Evolutionary conservation across 2,113 vertebrate genomes (phyloP).

Genomic region (Colossoma macropomum): DNA sequence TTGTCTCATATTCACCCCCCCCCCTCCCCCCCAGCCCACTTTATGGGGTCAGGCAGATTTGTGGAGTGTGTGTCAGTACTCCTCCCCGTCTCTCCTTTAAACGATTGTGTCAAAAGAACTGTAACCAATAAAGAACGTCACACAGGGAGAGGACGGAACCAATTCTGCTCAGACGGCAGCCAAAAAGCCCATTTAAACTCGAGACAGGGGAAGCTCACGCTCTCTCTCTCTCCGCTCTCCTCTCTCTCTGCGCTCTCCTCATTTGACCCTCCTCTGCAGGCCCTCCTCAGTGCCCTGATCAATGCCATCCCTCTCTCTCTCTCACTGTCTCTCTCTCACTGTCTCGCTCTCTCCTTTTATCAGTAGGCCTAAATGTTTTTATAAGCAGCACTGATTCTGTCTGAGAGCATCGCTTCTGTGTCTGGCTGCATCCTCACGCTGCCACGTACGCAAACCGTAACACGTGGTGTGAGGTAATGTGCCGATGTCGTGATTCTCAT

Average conservation of each 20-base stretch:
- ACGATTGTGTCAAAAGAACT: constrained; percentile 29
- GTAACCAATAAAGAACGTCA: constrained; percentile 31
- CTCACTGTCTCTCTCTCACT: neutral
- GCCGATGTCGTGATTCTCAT: neutral
- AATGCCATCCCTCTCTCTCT: constrained; percentile 15
- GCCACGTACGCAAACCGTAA: neutral
- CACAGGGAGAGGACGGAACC: constrained; percentile 63
- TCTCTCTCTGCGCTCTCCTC: constrained; percentile 30
- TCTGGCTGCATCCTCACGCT: neutral
- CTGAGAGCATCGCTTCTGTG: neutral
- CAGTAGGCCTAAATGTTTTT: neutral
- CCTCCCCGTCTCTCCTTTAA: constrained; percentile 43
- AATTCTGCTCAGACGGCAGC: constrained; percentile 69
- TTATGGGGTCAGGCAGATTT: constrained; percentile 53
- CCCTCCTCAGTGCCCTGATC: constrained; percentile 29
- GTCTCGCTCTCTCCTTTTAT: neutral
- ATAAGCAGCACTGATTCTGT: neutral
- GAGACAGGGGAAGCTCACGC: constrained; percentile 50
- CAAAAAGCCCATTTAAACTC: constrained; percentile 70
- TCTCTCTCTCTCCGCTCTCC: constrained; percentile 15
- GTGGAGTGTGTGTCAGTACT: constrained; percentile 41
- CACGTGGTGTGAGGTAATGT: neutral
- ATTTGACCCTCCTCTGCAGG: constrained; percentile 39
- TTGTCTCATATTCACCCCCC: constrained; percentile 34
- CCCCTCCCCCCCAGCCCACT: constrained; percentile 46